Percentiles rank a stretch among this genome's conserved stretches.
Conservation (phyloP, 2,113 vertebrate genomes). For the Catharus minimus region DNA sequence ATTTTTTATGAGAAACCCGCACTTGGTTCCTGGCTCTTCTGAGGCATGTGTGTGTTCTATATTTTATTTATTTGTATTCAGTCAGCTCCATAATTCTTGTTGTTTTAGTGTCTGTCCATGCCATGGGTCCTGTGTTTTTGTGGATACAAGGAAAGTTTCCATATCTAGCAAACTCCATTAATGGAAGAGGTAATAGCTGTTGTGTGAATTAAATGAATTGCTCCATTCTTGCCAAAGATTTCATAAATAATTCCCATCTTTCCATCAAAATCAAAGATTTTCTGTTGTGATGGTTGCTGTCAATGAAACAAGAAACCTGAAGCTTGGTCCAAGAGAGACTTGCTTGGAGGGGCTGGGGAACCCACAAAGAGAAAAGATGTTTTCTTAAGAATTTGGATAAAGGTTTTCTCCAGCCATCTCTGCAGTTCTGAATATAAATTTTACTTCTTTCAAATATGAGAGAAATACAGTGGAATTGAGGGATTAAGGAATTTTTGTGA, state of each 20-base stretch:
- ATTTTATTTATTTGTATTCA: slow-evolving; percentile 68
- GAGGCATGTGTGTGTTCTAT: slow-evolving; percentile 15
- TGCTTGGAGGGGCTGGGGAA: background rate
- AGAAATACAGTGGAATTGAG: background rate
- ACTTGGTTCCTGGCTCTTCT: slow-evolving; percentile 19
- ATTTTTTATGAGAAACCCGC: slow-evolving; percentile 39
- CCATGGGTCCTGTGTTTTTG: background rate
- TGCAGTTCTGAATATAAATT: background rate
- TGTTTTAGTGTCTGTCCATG: background rate
- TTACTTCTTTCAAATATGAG: background rate
- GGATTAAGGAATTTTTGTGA: background rate
- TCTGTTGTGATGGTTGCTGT: background rate
- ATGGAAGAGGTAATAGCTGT: background rate
- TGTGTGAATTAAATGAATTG: slow-evolving; percentile 11
- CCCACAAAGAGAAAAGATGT: background rate
- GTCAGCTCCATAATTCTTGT: background rate
- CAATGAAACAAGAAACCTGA: background rate
- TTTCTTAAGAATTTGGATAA: background rate
- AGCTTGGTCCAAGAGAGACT: background rate
- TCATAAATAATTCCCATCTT: background rate
- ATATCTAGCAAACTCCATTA: background rate
- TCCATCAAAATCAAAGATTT: background rate
- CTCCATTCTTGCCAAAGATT: background rate
- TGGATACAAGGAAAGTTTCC: background rate
- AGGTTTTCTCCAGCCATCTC: background rate